Conservation (phyloP, 2,888 invertebrate species). For the Lymantria dispar region DNA sequence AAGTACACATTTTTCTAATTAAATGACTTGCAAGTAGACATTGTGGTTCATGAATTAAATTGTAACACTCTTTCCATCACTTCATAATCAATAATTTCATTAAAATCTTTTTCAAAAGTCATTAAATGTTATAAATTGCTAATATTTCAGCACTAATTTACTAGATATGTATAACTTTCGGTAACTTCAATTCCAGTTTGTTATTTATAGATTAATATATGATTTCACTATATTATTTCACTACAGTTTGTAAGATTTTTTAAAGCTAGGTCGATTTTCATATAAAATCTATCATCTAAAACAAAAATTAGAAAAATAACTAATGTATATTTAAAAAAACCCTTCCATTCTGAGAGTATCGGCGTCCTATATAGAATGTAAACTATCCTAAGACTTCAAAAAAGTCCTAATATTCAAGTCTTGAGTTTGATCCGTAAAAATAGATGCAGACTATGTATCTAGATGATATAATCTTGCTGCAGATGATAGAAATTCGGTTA, state of each 20-base stretch:
- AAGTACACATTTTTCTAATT: conserved; percentile 19
- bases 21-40: conserved; percentile 5
- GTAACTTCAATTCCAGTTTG: conserved; percentile 23
- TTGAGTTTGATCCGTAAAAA: too few species aligned
- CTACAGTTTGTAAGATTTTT: background rate
- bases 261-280: conserved; percentile 4
- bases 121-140: conserved; percentile 3
- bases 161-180: conserved; percentile 26
- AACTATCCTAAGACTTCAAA: too few species aligned
- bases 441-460: too few species aligned
- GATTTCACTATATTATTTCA: background rate
- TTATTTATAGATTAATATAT: too few species aligned
- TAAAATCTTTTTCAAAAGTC: conserved; percentile 23
- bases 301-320: background rate
- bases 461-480: too few species aligned
- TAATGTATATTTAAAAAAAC: too few species aligned
- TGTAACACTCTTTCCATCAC: background rate
- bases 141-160: conserved; percentile 2
- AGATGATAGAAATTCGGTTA: too few species aligned
- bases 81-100: conserved; percentile 1
- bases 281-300: background rate
- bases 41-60: conserved; percentile 2
- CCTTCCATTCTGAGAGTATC: too few species aligned
- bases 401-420: too few species aligned
- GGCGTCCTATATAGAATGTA: too few species aligned